Base-by-base conservation (phyloP, 2,888 invertebrate species). In the Strigamia maritima region DNA sequence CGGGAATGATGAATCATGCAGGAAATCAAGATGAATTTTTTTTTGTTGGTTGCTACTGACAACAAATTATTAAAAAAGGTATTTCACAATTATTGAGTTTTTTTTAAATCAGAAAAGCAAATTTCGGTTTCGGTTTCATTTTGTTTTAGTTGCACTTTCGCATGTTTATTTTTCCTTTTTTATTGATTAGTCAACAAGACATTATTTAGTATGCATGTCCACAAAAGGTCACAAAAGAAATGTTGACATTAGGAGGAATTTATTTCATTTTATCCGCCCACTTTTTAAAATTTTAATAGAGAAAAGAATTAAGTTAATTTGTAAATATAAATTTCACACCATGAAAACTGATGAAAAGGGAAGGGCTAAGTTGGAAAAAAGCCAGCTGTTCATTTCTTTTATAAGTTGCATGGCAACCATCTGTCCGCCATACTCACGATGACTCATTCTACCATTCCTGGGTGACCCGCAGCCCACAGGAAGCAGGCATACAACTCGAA, bases 351-450 rank as follows among this genome's bases (percentile, higher is more conserved):
- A 49, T 19, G 19, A 14, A 49, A 19, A 49, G 70, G 70, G 26
- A 70, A 70, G 28, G 70, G 28, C 60, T 24, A 70, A 12, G 70
- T 70, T 70, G 70, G 70, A 70, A 70, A 70, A 28, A 70, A 70
- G 70, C 70, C 70, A 70, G 70, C 70, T 70, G 70, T 70, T 70
- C 70, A 70, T 70, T 70, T 70, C 70, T 70, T 70, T 70, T 70
- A 28, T 26, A 70, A 70, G 70, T 70, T 70, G 70, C 70, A n/a
- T 70, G 70, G 70, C 70, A 70, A 70, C 70, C 70, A 70, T 70
- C 70, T 70, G 70, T 70, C 28, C 70, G 70, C 70, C 70, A 70
- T 70, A 70, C 28, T 70, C 70, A 14, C 26, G 26, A 26, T 70
- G 70, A 70, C 16, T 70, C 70, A 70, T 70, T 26, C 70, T 70